Evolutionary conservation across 2,113 vertebrate genomes (phyloP).

Genomic region (Otis tarda): DNA sequence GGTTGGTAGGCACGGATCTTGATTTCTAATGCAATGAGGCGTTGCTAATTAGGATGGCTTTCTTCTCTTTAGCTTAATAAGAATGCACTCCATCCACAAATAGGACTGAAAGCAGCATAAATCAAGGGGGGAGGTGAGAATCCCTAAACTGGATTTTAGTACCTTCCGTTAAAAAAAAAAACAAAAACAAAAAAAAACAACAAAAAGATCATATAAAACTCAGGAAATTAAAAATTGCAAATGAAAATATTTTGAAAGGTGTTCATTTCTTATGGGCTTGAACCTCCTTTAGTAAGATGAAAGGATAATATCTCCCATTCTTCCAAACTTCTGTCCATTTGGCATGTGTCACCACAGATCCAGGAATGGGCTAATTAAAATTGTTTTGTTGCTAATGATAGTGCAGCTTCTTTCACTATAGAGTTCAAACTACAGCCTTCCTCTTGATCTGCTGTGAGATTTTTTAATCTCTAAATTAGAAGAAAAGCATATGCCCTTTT

Average conservation of each 20-base stretch:
- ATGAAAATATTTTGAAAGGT: not conserved
- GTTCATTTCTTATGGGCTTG: not conserved
- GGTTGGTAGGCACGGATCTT: constrained; percentile 23
- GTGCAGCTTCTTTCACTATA: constrained; percentile 27
- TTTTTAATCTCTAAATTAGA: constrained; percentile 62
- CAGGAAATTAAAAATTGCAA: not conserved
- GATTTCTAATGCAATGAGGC: constrained; percentile 22
- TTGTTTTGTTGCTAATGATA: constrained; percentile 34
- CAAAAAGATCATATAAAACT: not conserved
- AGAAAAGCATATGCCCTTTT: constrained; percentile 54
- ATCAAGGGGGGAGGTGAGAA: not conserved
- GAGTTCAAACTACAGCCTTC: constrained; percentile 29
- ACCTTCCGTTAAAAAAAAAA: not conserved
- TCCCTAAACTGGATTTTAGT: not conserved
- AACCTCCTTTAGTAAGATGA: not conserved
- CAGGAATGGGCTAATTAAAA: constrained; percentile 51
- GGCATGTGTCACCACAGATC: not conserved
- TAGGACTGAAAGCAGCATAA: not conserved
- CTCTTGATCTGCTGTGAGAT: constrained; percentile 48
- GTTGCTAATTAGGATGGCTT: constrained; percentile 31
- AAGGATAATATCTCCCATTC: not conserved
- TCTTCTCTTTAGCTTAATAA: constrained; percentile 9
- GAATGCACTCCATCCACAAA: not conserved
- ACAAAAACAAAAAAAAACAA: too few species aligned
- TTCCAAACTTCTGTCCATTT: not conserved